phyloP scores from a whole-genome alignment of 92 coral and sea anemone genomes.

The Epizoanthus scotinus region DNA sequence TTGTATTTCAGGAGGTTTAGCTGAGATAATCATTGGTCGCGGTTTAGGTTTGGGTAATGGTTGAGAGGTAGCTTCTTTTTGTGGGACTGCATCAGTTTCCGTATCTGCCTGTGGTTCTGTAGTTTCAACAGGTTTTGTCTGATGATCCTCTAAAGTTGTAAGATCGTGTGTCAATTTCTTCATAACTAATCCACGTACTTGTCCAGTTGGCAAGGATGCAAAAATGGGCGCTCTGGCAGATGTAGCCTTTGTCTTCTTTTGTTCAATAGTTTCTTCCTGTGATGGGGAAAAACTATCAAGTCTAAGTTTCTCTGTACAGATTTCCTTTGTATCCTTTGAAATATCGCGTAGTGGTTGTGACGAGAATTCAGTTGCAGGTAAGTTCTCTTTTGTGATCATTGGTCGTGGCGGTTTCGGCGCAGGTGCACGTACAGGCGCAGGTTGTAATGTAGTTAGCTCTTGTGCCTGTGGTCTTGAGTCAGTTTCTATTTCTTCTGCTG shows the following conservation, averaged over 20 bases:
- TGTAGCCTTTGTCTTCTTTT: constrained; percentile 8
- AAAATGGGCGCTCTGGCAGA: constrained; percentile 13
- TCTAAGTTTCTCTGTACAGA: not conserved
- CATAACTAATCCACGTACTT: constrained; percentile 39
- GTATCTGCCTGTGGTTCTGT: constrained; percentile 7
- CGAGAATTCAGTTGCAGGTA: not conserved
- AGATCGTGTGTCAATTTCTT: constrained; percentile 28
- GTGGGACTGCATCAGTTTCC: constrained; percentile 14
- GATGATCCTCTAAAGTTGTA: constrained; percentile 30
- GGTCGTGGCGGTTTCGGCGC: not conserved
- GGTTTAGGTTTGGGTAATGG: constrained; percentile 44
- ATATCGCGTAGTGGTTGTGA: not conserved
- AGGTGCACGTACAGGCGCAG: not conserved
- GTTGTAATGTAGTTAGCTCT: not conserved
- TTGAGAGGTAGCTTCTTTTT: constrained; percentile 10
- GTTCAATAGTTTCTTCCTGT: constrained; percentile 33
- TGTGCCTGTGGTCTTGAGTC: not conserved
- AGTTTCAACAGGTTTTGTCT: constrained; percentile 14
- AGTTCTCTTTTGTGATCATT: not conserved
- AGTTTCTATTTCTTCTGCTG: constrained; percentile 14
- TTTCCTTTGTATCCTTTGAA: not conserved
- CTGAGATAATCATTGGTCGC: constrained; percentile 54
- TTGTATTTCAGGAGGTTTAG: constrained; percentile 45
- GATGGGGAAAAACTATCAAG: not conserved
- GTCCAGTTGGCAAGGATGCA: constrained; percentile 29